phyloP scores from a whole-genome alignment of 2,113 vertebrate genomes.

The Chelonoidis abingdonii region DNA sequence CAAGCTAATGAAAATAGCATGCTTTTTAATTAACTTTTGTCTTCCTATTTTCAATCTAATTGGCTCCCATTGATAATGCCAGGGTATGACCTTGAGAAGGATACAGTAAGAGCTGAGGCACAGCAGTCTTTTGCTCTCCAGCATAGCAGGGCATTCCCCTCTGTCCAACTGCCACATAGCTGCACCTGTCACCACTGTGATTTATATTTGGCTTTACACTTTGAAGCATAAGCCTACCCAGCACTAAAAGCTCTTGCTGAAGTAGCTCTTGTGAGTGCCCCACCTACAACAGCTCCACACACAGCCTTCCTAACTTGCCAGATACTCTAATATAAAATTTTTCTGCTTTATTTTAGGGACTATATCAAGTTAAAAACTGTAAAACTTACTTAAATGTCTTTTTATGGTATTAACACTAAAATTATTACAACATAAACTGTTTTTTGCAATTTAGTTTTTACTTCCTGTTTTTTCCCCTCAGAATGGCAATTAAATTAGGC shows the following conservation, averaged over 20 bases:
- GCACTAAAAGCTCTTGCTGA: background rate
- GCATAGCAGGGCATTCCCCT: background rate
- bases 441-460: background rate
- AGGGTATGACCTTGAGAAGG: background rate
- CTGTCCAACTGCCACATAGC: background rate
- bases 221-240: background rate
- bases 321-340: background rate
- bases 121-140: background rate
- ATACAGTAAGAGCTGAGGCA: background rate
- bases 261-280: background rate
- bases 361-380: too few species aligned
- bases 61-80: background rate
- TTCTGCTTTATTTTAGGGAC: too few species aligned
- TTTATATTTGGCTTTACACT: background rate
- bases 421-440: background rate
- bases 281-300: background rate
- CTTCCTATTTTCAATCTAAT: background rate
- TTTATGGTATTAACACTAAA: background rate
- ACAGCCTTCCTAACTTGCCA: background rate
- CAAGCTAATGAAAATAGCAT: background rate
- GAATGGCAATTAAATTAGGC: background rate
- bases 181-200: background rate
- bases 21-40: background rate
- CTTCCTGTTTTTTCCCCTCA: background rate
- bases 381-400: background rate